phyloP scores from a whole-genome alignment of 1,140 invertebrate genomes.

The Watersipora subatra region DNA sequence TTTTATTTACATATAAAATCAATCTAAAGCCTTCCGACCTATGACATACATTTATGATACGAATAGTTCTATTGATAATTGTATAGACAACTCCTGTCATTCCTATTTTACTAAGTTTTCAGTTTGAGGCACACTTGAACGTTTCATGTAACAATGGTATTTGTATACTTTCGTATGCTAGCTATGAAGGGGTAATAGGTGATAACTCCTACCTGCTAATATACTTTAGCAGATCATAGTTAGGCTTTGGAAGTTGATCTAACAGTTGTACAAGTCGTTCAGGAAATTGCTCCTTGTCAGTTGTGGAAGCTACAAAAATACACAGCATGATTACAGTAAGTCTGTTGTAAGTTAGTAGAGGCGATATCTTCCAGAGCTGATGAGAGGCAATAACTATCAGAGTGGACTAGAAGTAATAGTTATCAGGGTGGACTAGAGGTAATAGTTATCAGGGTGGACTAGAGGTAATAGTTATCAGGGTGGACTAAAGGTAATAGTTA shows the following conservation, averaged over 20 bases:
- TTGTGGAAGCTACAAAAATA: slow-evolving; percentile 5
- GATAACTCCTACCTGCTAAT: slow-evolving; percentile 12
- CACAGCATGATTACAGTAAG: no score
- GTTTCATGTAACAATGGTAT: neutral
- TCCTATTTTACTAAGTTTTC: no score
- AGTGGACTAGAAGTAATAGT: neutral
- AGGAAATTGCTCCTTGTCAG: slow-evolving; percentile 8
- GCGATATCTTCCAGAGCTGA: neutral
- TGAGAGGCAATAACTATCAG: neutral
- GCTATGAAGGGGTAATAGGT: neutral
- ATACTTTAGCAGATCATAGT: slow-evolving; percentile 38
- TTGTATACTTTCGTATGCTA: neutral
- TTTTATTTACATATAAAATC: no score
- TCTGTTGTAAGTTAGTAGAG: no score
- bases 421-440: neutral
- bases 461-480: no score
- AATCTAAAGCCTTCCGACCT: no score
- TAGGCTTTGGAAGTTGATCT: slow-evolving; percentile 26
- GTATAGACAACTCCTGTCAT: no score
- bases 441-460: no score
- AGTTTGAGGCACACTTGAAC: no score
- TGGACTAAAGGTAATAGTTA: no score
- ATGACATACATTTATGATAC: no score
- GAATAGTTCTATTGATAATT: no score
- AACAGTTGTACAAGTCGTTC: slow-evolving; percentile 14